phyloP scores from a whole-genome alignment of 1,140 invertebrate species.

The Drosophila bocqueti region DNA sequence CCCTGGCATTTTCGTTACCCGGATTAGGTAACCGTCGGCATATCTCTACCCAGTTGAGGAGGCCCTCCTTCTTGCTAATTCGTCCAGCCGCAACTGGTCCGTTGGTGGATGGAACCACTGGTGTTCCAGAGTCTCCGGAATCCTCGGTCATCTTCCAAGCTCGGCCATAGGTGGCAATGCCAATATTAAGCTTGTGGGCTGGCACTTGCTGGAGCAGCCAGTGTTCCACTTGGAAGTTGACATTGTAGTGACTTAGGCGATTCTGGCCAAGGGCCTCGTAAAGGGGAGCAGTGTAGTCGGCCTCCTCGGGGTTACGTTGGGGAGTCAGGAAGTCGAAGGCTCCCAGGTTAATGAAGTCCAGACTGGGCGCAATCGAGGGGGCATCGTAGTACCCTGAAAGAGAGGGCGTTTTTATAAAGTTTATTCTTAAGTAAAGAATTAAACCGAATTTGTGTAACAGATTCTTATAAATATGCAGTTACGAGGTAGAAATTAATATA shows the following conservation, averaged over 20 bases:
- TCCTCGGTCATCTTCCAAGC: constrained; percentile 92
- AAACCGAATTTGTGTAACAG: not conserved
- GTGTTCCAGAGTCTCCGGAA: constrained; percentile 90
- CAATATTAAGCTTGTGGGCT: constrained; percentile 92
- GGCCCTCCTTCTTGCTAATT: constrained; percentile 89
- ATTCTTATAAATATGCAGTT: not conserved
- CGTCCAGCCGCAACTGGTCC: constrained; percentile 88
- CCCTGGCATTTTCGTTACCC: constrained; percentile 86
- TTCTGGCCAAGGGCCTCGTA: constrained; percentile 88
- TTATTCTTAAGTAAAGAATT: no score
- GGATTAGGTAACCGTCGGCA: constrained; percentile 90
- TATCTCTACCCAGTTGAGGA: constrained; percentile 93
- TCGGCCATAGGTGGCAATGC: constrained; percentile 92
- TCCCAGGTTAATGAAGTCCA: constrained; percentile 92
- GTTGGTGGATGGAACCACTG: constrained; percentile 88
- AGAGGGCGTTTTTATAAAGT: constrained; percentile 71
- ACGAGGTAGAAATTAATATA: not conserved
- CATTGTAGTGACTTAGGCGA: constrained; percentile 88
- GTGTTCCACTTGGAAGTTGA: constrained; percentile 87
- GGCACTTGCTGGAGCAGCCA: constrained; percentile 89
- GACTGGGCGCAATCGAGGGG: constrained; percentile 88
- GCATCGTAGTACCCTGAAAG: constrained; percentile 92
- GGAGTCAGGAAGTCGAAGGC: constrained; percentile 93
- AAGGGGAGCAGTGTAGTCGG: constrained; percentile 90
- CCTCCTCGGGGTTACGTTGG: constrained; percentile 90